Percentiles rank a stretch among this genome's conserved stretches.
Evolutionary conservation across 2,113 vertebrate species (phyloP).

Genomic region (Candoia aspera): DNA sequence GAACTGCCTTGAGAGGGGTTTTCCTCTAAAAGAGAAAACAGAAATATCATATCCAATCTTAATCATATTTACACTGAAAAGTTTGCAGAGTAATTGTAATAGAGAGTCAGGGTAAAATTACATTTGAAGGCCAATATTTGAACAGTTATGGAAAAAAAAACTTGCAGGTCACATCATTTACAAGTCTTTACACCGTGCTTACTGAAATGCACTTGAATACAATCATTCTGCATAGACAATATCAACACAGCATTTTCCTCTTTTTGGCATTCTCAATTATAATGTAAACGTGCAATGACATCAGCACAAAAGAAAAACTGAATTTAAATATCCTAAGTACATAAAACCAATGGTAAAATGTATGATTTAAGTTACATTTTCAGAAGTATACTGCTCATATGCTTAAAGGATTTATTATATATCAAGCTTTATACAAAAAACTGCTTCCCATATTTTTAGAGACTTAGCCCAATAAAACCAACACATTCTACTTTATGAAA

Average conservation of each 20-base stretch:
- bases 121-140: constrained; percentile 6
- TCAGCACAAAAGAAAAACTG: neutral
- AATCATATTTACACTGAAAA: neutral
- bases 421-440: neutral
- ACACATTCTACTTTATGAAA: neutral
- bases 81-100: constrained; percentile 1
- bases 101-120: neutral
- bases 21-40: neutral
- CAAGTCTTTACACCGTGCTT: neutral
- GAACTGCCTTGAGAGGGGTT: neutral
- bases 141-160: neutral
- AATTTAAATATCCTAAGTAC: neutral
- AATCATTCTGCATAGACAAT: neutral
- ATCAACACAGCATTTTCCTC: neutral
- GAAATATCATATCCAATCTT: neutral
- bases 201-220: constrained; percentile 2
- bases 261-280: neutral
- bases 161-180: constrained; percentile 15
- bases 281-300: constrained; percentile 10
- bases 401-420: neutral
- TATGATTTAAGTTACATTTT: neutral
- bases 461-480: neutral
- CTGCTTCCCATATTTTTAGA: neutral
- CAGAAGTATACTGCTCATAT: neutral
- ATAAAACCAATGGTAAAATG: neutral